Percentiles rank a stretch among this genome's conserved stretches.
Conservation (phyloP, 2,888 invertebrate species). For the Anthrax anthrax region DNA sequence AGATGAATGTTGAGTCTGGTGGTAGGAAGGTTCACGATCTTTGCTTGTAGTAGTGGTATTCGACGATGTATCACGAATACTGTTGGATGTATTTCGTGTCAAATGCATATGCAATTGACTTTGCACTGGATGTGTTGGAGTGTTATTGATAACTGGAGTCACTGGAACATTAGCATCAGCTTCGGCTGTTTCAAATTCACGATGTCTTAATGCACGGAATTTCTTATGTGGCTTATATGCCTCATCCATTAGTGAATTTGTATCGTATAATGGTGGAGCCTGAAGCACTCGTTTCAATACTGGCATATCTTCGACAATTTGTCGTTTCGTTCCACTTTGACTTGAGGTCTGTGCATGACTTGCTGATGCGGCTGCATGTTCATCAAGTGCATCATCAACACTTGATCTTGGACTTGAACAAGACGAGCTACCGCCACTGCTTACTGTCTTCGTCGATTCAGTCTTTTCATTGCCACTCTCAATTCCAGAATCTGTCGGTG, state of each 20-base stretch:
- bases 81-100: conserved; percentile 35
- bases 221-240: conserved; percentile 93
- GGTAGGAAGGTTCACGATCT: conserved; percentile 19
- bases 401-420: conserved; percentile 79
- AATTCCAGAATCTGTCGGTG: conserved; percentile 86
- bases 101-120: conserved; percentile 39
- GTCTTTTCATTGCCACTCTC: conserved; percentile 84
- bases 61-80: conserved; percentile 24
- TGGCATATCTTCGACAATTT: conserved; percentile 77
- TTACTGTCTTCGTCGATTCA: conserved; percentile 57
- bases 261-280: conserved; percentile 82
- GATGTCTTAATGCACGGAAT: conserved; percentile 69
- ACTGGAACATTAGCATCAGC: conserved; percentile 38
- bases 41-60: conserved; percentile 18
- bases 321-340: conserved; percentile 30
- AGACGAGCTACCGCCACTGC: conserved; percentile 54
- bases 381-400: conserved; percentile 62
- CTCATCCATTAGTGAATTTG: conserved; percentile 83
- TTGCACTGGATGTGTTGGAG: conserved; percentile 18
- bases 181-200: conserved; percentile 62
- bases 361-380: conserved; percentile 18
- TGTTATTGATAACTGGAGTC: conserved; percentile 21
- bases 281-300: conserved; percentile 83
- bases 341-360: conserved; percentile 9
- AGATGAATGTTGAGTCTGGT: conserved; percentile 36